phyloP scores from a whole-genome alignment of 2,113 vertebrate genomes.

The Anguilla rostrata region DNA sequence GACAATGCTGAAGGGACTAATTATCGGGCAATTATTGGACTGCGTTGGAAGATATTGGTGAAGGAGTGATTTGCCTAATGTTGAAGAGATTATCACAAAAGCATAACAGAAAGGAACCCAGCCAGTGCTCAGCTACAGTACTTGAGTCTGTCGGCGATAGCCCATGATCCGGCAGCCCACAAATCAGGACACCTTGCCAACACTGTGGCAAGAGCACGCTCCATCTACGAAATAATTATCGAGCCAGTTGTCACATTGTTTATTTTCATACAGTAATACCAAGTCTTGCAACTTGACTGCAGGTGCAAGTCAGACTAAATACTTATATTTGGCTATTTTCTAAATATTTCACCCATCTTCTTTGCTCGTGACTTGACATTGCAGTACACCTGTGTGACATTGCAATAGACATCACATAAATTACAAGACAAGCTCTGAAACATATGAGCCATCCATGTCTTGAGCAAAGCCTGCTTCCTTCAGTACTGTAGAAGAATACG shows the following conservation, averaged over 20 bases:
- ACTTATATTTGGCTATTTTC: too few relatives aligned
- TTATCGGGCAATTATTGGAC: background rate
- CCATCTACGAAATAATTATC: background rate
- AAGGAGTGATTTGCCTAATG: background rate
- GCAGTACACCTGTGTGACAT: too few relatives aligned
- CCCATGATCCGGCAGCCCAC: too few relatives aligned
- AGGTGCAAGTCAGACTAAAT: background rate
- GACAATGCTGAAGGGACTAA: background rate
- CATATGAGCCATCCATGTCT: too few relatives aligned
- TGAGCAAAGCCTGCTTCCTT: background rate
- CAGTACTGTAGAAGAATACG: conserved; percentile 10
- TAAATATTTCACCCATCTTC: too few relatives aligned
- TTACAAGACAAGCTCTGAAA: too few relatives aligned
- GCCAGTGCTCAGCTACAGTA: background rate
- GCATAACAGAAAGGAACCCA: background rate
- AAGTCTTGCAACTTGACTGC: background rate
- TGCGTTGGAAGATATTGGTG: background rate
- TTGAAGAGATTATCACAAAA: background rate
- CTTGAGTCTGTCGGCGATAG: too few relatives aligned
- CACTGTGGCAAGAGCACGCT: background rate
- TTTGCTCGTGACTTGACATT: too few relatives aligned
- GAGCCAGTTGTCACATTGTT: background rate
- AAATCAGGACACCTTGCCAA: too few relatives aligned
- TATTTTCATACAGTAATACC: background rate
- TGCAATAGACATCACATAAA: background rate